Evolutionary conservation across 2,888 invertebrate species (phyloP), one percentile per base, ranked within the genome.

Genomic region (Andrena flavipes): DNA sequence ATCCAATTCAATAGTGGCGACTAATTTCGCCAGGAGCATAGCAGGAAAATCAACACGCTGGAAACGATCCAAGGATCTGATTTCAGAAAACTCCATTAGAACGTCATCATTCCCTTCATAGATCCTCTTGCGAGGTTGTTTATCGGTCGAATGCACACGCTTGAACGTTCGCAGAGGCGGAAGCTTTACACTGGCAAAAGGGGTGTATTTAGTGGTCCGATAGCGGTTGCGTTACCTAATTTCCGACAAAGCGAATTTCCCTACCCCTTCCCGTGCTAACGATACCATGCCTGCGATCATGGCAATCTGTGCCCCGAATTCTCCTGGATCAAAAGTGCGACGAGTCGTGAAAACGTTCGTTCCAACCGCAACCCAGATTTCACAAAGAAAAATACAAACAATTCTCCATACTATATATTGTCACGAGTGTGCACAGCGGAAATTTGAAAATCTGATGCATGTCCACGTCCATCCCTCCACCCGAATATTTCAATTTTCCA

Each of bases 181-280:
- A 68, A 67, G 67, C 60, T 69, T 65, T 62, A 51, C 30, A 2
- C 30, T 26, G 75, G 79, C 75, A 77, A 69, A 73, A 33, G 78
- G 79, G 79, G 42, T 42, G 42, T 78, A 64, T 87, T 88, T 87
- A 88, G 87, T 75, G 62, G 84, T 68, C 48, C 79, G 79, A 84
- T 64, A 62, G 77, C 65, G 87, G 81, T 81, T 74, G 65, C 82
- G 84, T 88, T 88, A 87, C 73, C 82, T 81, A 88, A 87, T 87
- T 87, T 83, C 78, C 75, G 76, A 59, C 69, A 79, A 86, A 87
- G 86, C 76, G 73, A 87, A 87, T 87, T 85, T 85, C 79, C 54
- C 69, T 68, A 59, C 49, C 72, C 29, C 60, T 29, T 29, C 60
- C 16, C 72, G 62, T 75, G 54, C 68, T 80, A 82, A 82, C 87